phyloP scores from a whole-genome alignment of 2,113 vertebrate genomes.

The Capra hircus region DNA sequence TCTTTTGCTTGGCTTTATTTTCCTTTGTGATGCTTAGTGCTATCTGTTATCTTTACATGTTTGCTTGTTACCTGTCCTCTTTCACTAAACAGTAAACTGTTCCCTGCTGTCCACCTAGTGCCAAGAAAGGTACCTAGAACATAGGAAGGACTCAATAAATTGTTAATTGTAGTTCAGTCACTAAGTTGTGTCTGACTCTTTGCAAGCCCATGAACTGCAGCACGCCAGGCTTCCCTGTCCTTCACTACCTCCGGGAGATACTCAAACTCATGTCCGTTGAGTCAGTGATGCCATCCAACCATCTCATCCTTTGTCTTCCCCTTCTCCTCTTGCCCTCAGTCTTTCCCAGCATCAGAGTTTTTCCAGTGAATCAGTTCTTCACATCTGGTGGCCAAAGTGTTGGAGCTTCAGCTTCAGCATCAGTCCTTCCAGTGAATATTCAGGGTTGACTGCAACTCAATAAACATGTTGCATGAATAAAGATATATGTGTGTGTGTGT shows the following conservation, averaged over 20 bases:
- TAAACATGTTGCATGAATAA: background rate
- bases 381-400: background rate
- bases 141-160: background rate
- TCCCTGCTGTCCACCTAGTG: rapidly evolving
- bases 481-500: background rate
- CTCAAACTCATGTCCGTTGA: background rate
- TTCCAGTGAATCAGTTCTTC: background rate
- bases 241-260: background rate
- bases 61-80: background rate
- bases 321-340: background rate
- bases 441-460: background rate
- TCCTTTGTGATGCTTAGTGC: background rate
- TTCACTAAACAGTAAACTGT: background rate
- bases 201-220: background rate
- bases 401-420: background rate
- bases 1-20: background rate
- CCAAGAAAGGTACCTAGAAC: background rate
- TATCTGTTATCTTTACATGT: background rate
- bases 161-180: background rate
- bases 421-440: background rate
- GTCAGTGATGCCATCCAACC: background rate
- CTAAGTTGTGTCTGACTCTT: background rate
- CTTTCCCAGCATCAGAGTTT: background rate
- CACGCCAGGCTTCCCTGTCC: background rate
- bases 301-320: background rate